phyloP scores from a whole-genome alignment of 2,888 invertebrate genomes.

The Ormyrus nitidulus region DNA sequence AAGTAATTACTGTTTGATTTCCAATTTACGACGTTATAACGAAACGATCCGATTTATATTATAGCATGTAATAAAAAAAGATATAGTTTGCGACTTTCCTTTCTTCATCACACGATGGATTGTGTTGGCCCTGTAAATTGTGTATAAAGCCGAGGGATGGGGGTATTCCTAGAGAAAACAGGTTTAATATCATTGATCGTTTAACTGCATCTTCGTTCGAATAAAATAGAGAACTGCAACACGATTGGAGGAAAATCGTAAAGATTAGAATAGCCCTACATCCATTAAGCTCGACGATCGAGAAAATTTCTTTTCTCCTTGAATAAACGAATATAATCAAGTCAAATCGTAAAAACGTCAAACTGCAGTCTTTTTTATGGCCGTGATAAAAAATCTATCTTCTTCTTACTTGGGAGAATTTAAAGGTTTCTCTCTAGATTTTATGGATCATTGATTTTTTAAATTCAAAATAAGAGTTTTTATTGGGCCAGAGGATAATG shows the following conservation, averaged over 20 bases:
- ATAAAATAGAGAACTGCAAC: constrained; percentile 23
- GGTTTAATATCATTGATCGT: constrained; percentile 6
- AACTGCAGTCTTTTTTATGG: constrained; percentile 47
- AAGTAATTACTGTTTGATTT: too few relatives aligned
- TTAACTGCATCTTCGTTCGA: neutral
- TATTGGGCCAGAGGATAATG: neutral
- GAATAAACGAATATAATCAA: constrained; percentile 56
- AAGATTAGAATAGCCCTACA: constrained; percentile 47
- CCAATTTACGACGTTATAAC: too few relatives aligned
- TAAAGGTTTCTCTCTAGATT: constrained; percentile 52
- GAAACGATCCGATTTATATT: too few relatives aligned
- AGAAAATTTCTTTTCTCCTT: constrained; percentile 51
- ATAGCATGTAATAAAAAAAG: too few relatives aligned
- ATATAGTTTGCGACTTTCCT: too few relatives aligned
- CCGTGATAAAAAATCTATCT: constrained; percentile 54
- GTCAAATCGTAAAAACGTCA: constrained; percentile 54
- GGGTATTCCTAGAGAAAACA: neutral
- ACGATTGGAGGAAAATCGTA: constrained; percentile 36
- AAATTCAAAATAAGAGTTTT: constrained; percentile 29
- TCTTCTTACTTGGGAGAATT: constrained; percentile 40
- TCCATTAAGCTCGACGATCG: constrained; percentile 43
- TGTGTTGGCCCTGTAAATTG: too few relatives aligned
- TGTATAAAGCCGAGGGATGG: neutral
- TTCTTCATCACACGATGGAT: too few relatives aligned
- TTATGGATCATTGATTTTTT: constrained; percentile 43